Conservation (phyloP, 92 coral and sea anemone species). For the Siderastrea siderea region DNA sequence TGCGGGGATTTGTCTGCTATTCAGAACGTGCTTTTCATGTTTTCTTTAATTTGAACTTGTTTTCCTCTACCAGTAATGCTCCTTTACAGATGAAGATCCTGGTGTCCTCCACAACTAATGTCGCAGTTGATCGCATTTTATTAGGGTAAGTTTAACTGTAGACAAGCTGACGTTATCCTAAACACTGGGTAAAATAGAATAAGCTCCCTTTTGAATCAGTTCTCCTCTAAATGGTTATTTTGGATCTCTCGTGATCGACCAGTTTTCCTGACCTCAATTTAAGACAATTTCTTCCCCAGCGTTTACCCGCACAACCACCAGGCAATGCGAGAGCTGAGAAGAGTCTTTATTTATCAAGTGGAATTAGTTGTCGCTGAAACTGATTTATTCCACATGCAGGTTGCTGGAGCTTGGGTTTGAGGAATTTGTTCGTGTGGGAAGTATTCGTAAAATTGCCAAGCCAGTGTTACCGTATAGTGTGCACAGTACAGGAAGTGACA, state of each 20-base stretch:
- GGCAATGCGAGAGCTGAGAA: neutral
- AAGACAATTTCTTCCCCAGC: neutral
- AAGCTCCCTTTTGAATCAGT: too few species aligned
- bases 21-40: neutral
- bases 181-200: neutral
- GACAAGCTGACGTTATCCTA: neutral
- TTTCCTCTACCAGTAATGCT: neutral
- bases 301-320: neutral
- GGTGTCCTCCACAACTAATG: conserved; percentile 97
- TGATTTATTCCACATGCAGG: conserved; percentile 38
- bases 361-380: neutral
- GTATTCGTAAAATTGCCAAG: conserved; percentile 97
- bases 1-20: too few species aligned
- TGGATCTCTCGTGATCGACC: too few species aligned
- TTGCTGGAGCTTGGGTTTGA: conserved; percentile 93
- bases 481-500: conserved; percentile 89
- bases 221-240: too few species aligned
- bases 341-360: neutral
- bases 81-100: conserved; percentile 82
- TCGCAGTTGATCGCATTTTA: conserved; percentile 96
- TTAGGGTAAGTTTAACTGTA: conserved; percentile 72
- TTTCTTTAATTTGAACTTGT: neutral
- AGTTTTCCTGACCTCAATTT: too few species aligned
- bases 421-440: conserved; percentile 98
- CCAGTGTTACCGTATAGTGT: conserved; percentile 93